A percentile compares a stretch with the other conserved stretches of the same genome.
Evolutionary conservation across 2,797 vertebrate genomes (phyloP).

Genomic region (Gila robusta): DNA sequence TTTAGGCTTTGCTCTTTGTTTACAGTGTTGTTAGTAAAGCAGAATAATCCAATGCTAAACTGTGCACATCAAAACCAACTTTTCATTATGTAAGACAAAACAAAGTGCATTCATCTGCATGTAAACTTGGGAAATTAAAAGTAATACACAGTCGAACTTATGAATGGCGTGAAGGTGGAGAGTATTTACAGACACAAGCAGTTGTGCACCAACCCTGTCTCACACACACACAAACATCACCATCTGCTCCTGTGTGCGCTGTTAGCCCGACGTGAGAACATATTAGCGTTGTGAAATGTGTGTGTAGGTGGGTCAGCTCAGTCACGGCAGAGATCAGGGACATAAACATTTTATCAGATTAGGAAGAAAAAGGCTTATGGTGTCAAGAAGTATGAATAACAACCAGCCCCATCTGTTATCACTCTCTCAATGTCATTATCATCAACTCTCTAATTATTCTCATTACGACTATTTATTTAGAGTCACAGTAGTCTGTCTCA

Average conservation of each 20-base stretch:
- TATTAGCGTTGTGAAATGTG: conserved; percentile 47
- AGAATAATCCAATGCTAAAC: not conserved
- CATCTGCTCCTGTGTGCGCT: conserved; percentile 75
- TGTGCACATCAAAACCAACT: not conserved
- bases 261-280: conserved; percentile 28
- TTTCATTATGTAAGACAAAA: not conserved
- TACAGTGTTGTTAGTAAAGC: not conserved
- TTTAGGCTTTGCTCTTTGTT: not conserved
- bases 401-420: conserved; percentile 64
- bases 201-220: conserved; percentile 48
- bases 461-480: conserved; percentile 60
- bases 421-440: conserved; percentile 58
- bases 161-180: conserved; percentile 42
- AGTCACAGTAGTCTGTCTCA: conserved; percentile 36
- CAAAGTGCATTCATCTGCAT: not conserved
- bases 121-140: conserved; percentile 7
- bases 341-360: conserved; percentile 59
- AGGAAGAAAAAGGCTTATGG: conserved; percentile 44
- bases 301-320: conserved; percentile 58
- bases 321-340: conserved; percentile 60
- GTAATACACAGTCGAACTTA: not conserved
- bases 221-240: conserved; percentile 64
- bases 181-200: conserved; percentile 45
- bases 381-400: conserved; percentile 55
- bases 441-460: conserved; percentile 65